These are phyloP conservation scores for Amphimallon solstitiale DNA, from an alignment of 2,888 invertebrate genomes.

Conservation along the genomic window DNA sequence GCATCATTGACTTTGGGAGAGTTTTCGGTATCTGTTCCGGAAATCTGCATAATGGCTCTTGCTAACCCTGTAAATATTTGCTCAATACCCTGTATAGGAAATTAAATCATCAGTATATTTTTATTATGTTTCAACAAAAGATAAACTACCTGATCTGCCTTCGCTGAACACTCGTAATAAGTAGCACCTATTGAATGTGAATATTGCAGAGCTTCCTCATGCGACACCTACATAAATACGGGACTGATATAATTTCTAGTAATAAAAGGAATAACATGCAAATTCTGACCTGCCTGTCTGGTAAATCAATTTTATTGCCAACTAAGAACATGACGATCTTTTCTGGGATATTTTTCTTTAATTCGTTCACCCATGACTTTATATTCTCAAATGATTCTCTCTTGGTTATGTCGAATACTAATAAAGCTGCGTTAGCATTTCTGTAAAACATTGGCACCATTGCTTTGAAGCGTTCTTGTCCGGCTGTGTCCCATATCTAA, in stretches of 20 bases:
- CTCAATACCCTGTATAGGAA: constrained; percentile 72
- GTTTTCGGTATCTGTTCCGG: constrained; percentile 49
- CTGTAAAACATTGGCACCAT: constrained; percentile 97
- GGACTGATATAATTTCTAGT: not conserved
- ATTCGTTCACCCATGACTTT: constrained; percentile 86
- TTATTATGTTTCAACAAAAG: not conserved
- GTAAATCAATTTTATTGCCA: constrained; percentile 87
- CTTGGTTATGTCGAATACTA: constrained; percentile 88
- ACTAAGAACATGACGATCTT: constrained; percentile 82
- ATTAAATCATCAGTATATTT: not conserved
- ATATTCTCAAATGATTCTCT: constrained; percentile 79
- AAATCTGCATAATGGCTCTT: constrained; percentile 67
- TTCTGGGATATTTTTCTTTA: constrained; percentile 81
- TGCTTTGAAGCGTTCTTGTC: constrained; percentile 87
- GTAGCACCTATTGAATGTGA: constrained; percentile 83
- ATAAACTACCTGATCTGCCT: constrained; percentile 72
- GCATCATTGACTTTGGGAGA: constrained; percentile 55
- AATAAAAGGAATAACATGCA: not conserved
- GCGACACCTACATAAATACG: constrained; percentile 59
- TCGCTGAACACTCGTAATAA: constrained; percentile 87
- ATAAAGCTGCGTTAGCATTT: constrained; percentile 88
- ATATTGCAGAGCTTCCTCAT: constrained; percentile 78
- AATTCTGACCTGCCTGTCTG: constrained; percentile 68
- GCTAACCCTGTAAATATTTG: constrained; percentile 78
- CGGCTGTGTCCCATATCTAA: constrained; percentile 90